phyloP scores from a whole-genome alignment of 2,888 invertebrate genomes.

The Amiota communis region DNA sequence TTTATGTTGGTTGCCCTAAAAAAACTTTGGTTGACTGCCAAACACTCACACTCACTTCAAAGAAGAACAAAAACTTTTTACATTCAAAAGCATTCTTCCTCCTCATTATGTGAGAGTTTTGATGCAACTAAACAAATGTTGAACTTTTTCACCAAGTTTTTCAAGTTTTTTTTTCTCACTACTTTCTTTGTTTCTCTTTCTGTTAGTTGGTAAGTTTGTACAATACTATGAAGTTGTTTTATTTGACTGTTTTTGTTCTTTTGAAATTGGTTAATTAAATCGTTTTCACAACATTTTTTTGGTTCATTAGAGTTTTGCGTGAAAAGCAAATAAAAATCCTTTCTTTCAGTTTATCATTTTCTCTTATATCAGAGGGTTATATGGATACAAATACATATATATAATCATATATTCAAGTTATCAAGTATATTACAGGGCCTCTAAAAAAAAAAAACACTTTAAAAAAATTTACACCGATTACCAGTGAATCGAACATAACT shows the following conservation, averaged over 20 bases:
- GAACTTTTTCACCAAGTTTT: background rate
- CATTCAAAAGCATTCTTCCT: background rate
- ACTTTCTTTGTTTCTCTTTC: background rate
- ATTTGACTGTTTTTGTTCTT: background rate
- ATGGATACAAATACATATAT: no score
- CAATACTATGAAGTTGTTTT: background rate
- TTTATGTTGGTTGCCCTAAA: background rate
- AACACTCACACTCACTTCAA: background rate
- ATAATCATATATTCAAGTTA: no score
- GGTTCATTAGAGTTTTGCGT: slow-evolving; percentile 13
- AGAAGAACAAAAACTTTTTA: background rate
- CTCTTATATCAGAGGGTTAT: no score
- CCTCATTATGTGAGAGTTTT: background rate
- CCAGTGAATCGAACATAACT: no score
- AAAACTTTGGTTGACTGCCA: background rate
- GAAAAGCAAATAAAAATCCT: background rate
- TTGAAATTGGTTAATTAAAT: slow-evolving; percentile 17
- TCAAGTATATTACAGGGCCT: no score
- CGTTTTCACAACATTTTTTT: slow-evolving; percentile 6
- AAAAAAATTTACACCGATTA: background rate
- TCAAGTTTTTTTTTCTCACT: background rate
- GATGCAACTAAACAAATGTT: background rate
- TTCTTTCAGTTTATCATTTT: no score
- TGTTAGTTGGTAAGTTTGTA: background rate
- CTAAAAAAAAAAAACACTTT: no score